These are phyloP conservation scores for Acromyrmex heyeri DNA, from an alignment of 1,140 invertebrate genomes.

Conservation along the genomic window DNA sequence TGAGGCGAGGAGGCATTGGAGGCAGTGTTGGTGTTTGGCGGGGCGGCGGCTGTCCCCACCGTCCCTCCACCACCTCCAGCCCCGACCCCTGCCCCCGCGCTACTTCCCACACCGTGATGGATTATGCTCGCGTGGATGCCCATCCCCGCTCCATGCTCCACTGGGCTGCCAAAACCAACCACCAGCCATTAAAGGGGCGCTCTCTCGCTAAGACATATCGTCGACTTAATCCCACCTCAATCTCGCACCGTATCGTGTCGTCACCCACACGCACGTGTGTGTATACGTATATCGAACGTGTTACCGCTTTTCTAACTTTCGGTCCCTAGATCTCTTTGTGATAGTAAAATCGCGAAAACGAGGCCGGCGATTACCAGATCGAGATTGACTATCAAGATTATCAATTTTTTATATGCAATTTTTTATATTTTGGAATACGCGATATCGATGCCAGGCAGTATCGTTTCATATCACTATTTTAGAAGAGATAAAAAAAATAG, in stretches of 20 bases:
- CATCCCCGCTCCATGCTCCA: constrained; percentile 87
- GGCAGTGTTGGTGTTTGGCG: constrained; percentile 87
- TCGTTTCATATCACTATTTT: background rate
- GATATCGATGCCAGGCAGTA: background rate
- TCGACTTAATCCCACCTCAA: constrained; percentile 76
- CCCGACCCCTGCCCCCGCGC: constrained; percentile 88
- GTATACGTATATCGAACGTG: background rate
- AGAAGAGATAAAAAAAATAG: background rate
- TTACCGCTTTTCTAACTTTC: background rate
- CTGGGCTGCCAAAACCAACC: constrained; percentile 87
- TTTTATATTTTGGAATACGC: background rate
- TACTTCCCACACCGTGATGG: constrained; percentile 89
- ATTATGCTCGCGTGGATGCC: constrained; percentile 88
- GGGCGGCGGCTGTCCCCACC: constrained; percentile 85
- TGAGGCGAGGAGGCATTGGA: constrained; percentile 91
- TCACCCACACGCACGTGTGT: constrained; percentile 82
- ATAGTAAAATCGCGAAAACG: constrained; percentile 10
- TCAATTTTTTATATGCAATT: background rate
- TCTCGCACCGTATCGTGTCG: constrained; percentile 78
- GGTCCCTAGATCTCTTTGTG: background rate
- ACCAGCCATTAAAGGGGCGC: constrained; percentile 87
- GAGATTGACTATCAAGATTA: background rate
- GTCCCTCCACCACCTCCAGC: constrained; percentile 88
- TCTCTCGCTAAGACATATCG: constrained; percentile 75
- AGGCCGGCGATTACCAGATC: constrained; percentile 7